Evolutionary conservation across 2,888 invertebrate species (phyloP).

Genomic region (Tribolium freemani): DNA sequence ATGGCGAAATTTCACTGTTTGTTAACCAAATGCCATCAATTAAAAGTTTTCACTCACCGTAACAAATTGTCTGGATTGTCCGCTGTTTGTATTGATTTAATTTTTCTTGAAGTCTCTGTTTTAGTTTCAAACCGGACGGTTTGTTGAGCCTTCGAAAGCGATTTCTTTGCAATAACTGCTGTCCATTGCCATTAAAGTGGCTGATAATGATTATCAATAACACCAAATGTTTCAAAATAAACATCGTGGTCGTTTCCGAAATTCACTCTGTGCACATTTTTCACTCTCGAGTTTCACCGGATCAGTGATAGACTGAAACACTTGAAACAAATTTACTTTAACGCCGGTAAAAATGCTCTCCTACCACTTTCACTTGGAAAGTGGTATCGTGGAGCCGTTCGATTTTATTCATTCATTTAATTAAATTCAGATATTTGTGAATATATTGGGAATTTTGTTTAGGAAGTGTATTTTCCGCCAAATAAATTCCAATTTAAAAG

Average conservation of each 20-base stretch:
- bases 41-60: conserved; percentile 52
- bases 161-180: conserved; percentile 41
- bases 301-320: conserved; percentile 16
- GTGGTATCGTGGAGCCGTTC: conserved; percentile 2
- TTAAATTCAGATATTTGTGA: neutral
- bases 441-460: neutral
- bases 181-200: conserved; percentile 9
- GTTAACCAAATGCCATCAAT: neutral
- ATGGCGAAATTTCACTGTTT: neutral
- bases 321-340: conserved; percentile 5
- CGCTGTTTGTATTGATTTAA: conserved; percentile 55
- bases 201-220: neutral
- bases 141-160: conserved; percentile 50
- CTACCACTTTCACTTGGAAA: conserved; percentile 41
- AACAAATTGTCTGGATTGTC: conserved; percentile 59
- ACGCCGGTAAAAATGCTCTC: conserved; percentile 27
- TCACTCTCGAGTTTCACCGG: neutral
- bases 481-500: too few species aligned
- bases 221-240: conserved; percentile 7
- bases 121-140: conserved; percentile 55
- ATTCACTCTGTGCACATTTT: conserved; percentile 6
- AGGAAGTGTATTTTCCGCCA: too few species aligned
- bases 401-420: neutral
- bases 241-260: conserved; percentile 9
- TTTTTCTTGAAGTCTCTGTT: conserved; percentile 55